Evolutionary conservation across 2,113 vertebrate species (phyloP).

Genomic region (Spea multiplicata): DNA sequence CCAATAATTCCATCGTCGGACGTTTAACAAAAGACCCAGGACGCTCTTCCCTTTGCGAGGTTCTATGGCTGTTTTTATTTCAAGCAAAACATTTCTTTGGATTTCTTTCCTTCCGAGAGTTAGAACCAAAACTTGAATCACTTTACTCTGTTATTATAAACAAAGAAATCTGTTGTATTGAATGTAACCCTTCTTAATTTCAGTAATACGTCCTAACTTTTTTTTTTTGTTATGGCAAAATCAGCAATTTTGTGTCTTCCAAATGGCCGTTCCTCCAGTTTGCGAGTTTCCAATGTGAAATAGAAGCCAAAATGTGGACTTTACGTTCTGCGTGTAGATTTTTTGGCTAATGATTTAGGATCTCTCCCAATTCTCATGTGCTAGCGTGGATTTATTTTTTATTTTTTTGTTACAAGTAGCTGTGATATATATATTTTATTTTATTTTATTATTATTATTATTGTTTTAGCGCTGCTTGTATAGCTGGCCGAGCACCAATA

Average conservation of each 20-base stretch:
- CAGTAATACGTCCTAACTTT: neutral
- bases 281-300: too few relatives aligned
- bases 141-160: conserved; percentile 10
- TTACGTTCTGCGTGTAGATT: conserved; percentile 9
- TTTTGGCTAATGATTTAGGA: neutral
- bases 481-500: neutral
- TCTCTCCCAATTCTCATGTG: neutral
- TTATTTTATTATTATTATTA: neutral
- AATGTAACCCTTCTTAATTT: conserved; percentile 13
- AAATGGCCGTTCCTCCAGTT: neutral
- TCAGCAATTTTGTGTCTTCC: conserved; percentile 25
- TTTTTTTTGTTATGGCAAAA: conserved; percentile 18
- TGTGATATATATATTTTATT: neutral
- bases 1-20: conserved; percentile 15
- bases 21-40: neutral
- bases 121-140: neutral
- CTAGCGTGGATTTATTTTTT: conserved; percentile 19
- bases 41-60: neutral
- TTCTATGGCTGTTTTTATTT: neutral
- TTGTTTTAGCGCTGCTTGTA: neutral
- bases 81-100: neutral
- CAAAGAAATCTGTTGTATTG: conserved; percentile 13
- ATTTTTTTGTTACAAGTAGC: conserved; percentile 16
- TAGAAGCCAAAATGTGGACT: neutral
- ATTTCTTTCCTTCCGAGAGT: neutral